Base-by-base conservation (phyloP, 2,113 vertebrate genomes). In the Pomatorhinus ruficollis region DNA sequence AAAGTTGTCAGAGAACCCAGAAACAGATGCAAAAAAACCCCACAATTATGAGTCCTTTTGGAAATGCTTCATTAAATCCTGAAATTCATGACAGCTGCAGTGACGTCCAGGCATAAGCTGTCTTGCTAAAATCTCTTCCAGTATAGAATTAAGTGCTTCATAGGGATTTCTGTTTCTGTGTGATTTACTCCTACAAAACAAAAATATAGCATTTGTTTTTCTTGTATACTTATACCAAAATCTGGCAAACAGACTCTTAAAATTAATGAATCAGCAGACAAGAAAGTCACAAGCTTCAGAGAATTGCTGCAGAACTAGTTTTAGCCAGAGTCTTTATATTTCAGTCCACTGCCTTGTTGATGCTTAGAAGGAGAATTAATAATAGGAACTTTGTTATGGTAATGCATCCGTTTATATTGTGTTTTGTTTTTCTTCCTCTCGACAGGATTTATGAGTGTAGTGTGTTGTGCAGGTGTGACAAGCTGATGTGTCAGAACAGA, bases 391-490 rank as follows among this genome's bases (percentile, higher is more conserved):
- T 61, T 0, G 0, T 68, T 79, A 42, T 69, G 44, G 40, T 50
- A 54, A 40, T 72, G 53, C 78, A 35, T 60, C 79, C 15, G 95
- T 91, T 93, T 66, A 61, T n/a, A 30, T 7, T 68, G 49, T 74
- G 63, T 86, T 90, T 87, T 95, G 24, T 40, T 97, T 50, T 96
- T 40, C 88, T 96, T 96, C 60, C 69, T 93, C 90, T 63, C 75
- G 78, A 19, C 98, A 99, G 99, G 53, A 96, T 99, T 94, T 99
- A 98, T 39, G 99, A 99, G 95, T 99, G 99, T 30, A 99, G 98
- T 21, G 97, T 99, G 5, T 98, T 98, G 94, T 99, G 99, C 59
- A 97, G 98, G n/a, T 99, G 99, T 90, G 96, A 98, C 81, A 97
- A 97, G n/a, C 95, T 85, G 27, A 97, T 94, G 72, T 99, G 99